These are phyloP conservation scores for Diplazon laetatorius DNA, from an alignment of 2,888 invertebrate genomes.

Conservation along the genomic window DNA sequence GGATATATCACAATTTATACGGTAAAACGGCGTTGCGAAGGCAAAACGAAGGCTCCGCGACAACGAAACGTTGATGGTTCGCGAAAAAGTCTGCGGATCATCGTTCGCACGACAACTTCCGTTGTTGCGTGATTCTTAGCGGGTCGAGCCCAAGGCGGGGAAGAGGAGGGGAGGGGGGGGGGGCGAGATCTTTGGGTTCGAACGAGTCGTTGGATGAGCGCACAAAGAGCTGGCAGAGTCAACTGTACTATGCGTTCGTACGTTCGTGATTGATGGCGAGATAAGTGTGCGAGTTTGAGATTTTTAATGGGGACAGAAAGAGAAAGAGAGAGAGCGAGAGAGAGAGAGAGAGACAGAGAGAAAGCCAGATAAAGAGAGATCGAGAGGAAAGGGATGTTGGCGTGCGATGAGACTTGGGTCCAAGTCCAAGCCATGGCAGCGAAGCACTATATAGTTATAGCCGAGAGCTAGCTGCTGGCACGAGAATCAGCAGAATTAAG, in stretches of 20 bases:
- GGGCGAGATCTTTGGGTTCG: no score
- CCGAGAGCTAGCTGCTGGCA: no score
- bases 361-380: neutral
- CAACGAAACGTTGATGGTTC: no score
- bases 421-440: slow-evolving; percentile 64
- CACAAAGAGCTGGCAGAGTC: neutral
- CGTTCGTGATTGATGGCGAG: neutral
- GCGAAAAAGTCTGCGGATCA: neutral
- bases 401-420: slow-evolving; percentile 56
- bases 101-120: neutral
- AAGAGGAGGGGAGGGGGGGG: no score
- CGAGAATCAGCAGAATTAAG: no score
- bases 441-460: neutral
- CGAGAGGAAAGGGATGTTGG: neutral
- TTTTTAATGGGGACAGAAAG: neutral
- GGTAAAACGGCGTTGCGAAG: no score
- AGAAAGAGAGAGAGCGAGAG: neutral
- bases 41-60: no score
- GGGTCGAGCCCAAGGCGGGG: no score
- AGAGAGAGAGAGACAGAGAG: neutral
- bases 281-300: slow-evolving; percentile 13
- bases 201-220: neutral
- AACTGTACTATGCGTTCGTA: neutral
- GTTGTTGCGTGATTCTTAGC: neutral
- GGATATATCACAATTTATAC: no score